A percentile compares a stretch with the other conserved stretches of the same genome.
Evolutionary conservation across 2,113 vertebrate species (phyloP).

Genomic region (Otolemur garnettii): DNA sequence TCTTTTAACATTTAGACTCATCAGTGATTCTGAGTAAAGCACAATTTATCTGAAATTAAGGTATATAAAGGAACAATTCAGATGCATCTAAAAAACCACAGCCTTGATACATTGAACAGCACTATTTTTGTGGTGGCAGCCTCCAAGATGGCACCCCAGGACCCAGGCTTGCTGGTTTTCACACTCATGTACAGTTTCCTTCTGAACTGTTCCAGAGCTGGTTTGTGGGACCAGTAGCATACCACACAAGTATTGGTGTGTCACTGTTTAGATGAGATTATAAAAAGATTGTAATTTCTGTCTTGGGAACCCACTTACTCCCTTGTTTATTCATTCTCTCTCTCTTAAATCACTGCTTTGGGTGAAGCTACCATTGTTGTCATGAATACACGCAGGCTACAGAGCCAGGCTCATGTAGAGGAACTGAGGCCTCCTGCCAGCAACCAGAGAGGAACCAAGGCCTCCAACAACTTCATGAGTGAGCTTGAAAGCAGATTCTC

Average conservation of each 20-base stretch:
- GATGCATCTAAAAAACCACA: background rate
- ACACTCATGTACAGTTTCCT: background rate
- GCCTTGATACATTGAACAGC: background rate
- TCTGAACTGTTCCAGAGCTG: too few species aligned
- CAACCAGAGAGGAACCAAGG: background rate
- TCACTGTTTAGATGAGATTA: background rate
- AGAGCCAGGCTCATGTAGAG: background rate
- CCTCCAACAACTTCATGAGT: background rate
- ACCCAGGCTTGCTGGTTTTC: background rate
- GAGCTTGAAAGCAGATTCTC: background rate
- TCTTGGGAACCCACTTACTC: background rate
- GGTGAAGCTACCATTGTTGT: background rate
- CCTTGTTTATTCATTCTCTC: background rate
- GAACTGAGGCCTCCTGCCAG: background rate
- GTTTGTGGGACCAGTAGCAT: background rate
- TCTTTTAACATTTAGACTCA: background rate
- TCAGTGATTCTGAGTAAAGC: background rate
- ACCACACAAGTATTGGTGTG: too few species aligned
- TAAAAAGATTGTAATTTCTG: background rate
- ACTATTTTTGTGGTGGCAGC: background rate
- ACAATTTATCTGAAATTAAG: background rate
- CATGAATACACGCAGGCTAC: background rate
- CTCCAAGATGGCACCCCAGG: background rate
- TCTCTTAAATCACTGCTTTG: background rate
- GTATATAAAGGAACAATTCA: background rate